Evolutionary conservation across 2,888 invertebrate species (phyloP).

Genomic region (Cataglyphis livida): DNA sequence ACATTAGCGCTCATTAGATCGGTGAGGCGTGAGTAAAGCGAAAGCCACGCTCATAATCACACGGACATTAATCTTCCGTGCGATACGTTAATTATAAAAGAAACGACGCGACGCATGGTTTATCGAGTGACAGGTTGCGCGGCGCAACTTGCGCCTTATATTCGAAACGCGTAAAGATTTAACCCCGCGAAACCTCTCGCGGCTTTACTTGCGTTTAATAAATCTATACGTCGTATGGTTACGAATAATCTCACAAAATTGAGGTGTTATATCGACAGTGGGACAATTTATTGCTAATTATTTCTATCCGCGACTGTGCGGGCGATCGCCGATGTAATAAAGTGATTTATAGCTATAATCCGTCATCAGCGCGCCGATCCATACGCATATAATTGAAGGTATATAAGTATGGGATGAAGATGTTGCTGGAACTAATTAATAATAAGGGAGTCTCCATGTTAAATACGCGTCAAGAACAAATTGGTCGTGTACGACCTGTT

Average conservation of each 20-base stretch:
- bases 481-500: slow-evolving; percentile 57
- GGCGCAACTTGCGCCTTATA: slow-evolving; percentile 22
- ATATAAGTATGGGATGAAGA: slow-evolving; percentile 62
- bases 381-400: slow-evolving; percentile 55
- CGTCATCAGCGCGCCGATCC: slow-evolving; percentile 61
- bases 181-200: slow-evolving; percentile 41
- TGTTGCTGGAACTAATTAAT: slow-evolving; percentile 68
- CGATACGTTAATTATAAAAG: slow-evolving; percentile 60
- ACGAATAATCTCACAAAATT: slow-evolving; percentile 32
- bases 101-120: slow-evolving; percentile 46
- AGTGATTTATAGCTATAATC: slow-evolving; percentile 63
- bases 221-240: slow-evolving; percentile 7
- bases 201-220: slow-evolving; percentile 45
- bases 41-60: slow-evolving; percentile 35
- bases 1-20: slow-evolving; percentile 47
- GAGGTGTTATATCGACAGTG: slow-evolving; percentile 36
- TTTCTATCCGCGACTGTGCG: slow-evolving; percentile 33
- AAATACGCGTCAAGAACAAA: slow-evolving; percentile 56
- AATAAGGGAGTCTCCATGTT: slow-evolving; percentile 58
- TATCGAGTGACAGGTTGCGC: slow-evolving; percentile 49
- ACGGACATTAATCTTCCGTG: slow-evolving; percentile 58
- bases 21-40: slow-evolving; percentile 38
- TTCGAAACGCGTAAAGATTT: slow-evolving; percentile 14
- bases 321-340: slow-evolving; percentile 41
- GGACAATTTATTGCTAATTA: slow-evolving; percentile 70